Evolutionary conservation across 2,113 vertebrate species (phyloP), one percentile per base, ranked within the genome.

Genomic region (Alces alces): DNA sequence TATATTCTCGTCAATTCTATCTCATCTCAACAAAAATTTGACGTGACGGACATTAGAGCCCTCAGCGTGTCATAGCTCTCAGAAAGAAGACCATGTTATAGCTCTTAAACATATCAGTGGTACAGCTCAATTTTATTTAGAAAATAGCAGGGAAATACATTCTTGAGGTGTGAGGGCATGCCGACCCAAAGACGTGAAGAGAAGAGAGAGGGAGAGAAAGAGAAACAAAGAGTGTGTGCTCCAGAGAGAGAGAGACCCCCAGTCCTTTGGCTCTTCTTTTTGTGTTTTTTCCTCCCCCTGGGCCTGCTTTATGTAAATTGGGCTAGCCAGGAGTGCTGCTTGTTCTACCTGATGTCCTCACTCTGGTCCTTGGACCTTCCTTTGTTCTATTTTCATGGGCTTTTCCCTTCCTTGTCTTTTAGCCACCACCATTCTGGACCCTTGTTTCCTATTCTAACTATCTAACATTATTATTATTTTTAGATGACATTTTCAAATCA

Each of bases 101-200:
- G 66, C 10, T 70, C 66, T 70, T 70, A 70, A 7, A n/a, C 7
- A 66, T n/a, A 23, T 23, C 9, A 39, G 19, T 70, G n/a, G 39
- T 39, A 58, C 66, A 70, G n/a, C n/a, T 70, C 66, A 70, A 12
- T 70, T 70, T 39, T 70, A 23, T 70, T 66, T 70, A 70, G n/a
- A 39, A 39, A 70, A 23, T 23, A 39, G n/a, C n/a, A 39, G n/a
- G n/a, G 23, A 70, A 39, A 70, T 70, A 23, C 19, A 23, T 39
- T 36, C n/a, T 23, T 2, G 1, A 39, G 19, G n/a, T 5, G 1
- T 70, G 66, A 70, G 19, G 19, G n/a, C 2, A 23, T 39, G 66
- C 19, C 0, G 0, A 39, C 19, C 21, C 21, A 70, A 70, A 70
- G 10, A 39, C 5, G 0, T 70, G 66, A 70, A 23, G n/a, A 70